Evolutionary conservation across 2,113 vertebrate genomes (phyloP), one percentile per base, ranked within the genome.

Genomic region (Artemisiospiza belli): DNA sequence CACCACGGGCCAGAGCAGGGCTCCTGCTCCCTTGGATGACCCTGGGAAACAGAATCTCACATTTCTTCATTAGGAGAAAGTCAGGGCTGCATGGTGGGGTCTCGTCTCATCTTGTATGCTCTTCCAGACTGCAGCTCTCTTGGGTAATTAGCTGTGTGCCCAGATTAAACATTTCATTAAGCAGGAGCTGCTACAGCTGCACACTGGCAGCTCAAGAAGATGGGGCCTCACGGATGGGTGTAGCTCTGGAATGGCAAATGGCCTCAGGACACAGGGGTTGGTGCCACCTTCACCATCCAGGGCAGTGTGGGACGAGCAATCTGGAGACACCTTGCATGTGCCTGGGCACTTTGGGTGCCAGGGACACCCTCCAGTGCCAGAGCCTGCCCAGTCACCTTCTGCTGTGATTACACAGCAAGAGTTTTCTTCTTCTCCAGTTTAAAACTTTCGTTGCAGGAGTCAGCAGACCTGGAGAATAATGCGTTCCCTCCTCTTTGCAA

Each of bases 141-240:
- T 5, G 3, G 44, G 20, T 78, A 87, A 64, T 72, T 67, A 87
- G 64, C 69, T 83, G 83, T 75, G 61, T 54, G 92, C 69, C 62
- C 94, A 87, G 80, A 76, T 87, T 49, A 91, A 94, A 64, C 74
- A 68, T 52, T 75, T 83, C 58, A 62, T 82, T 89, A 76, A 82
- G 47, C 28, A 10, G 66, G 91, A 87, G 80, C 58, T 92, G 87
- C 49, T 52, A 35, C 1, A 2, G 55, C 73, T 87, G 73, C 67
- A 89, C 83, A 61, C 24, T 46, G 69, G 64, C 74, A 70, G 47
- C 51, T 96, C 61, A 43, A 55, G 76, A 58, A 77, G 77, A 51
- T 49, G 3, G 9, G 43, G 41, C 22, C 61, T 75, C 16, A 1
- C 39, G 72, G 35, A 9, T 31, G 33, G 33, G 6, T 61, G 77